phyloP scores from a whole-genome alignment of 2,888 invertebrate species.

The Rhingia campestris region DNA sequence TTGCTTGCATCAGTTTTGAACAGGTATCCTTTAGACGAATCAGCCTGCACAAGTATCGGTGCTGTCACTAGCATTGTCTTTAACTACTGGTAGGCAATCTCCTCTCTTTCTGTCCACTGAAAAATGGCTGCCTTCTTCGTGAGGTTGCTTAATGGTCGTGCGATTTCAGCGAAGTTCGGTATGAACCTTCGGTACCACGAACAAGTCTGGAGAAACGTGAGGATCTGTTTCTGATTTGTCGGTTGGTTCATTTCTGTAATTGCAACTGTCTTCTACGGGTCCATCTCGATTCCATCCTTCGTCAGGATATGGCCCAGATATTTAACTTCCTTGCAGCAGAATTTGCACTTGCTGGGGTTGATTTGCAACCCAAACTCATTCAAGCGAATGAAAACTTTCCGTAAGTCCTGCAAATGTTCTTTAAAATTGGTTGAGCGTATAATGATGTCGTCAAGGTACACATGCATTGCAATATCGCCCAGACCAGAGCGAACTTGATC shows the following conservation, averaged over 20 bases:
- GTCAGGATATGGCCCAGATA: not conserved
- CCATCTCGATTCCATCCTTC: not conserved
- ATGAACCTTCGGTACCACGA: too few species aligned
- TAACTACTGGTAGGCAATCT: not conserved
- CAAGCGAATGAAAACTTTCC: too few species aligned
- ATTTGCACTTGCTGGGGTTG: too few species aligned
- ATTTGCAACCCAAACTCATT: too few species aligned
- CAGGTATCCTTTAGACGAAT: not conserved
- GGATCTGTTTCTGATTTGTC: not conserved
- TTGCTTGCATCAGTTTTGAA: not conserved
- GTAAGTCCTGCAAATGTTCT: too few species aligned
- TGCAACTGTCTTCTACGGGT: not conserved
- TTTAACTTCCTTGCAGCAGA: not conserved
- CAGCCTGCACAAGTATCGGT: not conserved
- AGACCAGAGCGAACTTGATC: not conserved
- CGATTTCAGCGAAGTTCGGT: too few species aligned
- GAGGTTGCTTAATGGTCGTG: too few species aligned
- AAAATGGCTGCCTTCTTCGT: too few species aligned
- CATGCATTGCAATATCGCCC: not conserved
- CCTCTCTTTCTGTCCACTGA: too few species aligned
- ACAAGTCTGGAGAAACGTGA: too few species aligned
- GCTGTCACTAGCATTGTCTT: not conserved
- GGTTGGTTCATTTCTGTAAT: not conserved
- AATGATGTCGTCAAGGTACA: not conserved
- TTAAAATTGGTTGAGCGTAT: not conserved